Evolutionary conservation across 2,797 vertebrate species (phyloP).

Genomic region (Paedocypris micromegethes): DNA sequence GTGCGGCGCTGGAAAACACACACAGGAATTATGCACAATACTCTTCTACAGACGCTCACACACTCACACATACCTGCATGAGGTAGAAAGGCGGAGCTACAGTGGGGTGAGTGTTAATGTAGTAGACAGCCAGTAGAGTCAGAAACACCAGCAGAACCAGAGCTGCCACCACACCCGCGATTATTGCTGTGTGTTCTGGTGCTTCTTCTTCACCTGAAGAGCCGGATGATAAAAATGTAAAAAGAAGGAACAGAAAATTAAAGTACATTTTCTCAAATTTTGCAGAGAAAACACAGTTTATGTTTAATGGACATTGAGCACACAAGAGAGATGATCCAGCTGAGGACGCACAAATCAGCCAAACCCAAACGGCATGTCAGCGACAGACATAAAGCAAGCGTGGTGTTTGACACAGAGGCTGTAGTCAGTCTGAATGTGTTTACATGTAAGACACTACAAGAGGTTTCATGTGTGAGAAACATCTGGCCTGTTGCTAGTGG

Average conservation of each 20-base stretch:
- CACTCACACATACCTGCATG: slow-evolving; percentile 66
- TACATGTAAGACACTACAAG: neutral
- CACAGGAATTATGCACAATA: slow-evolving; percentile 12
- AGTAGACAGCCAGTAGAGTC: slow-evolving; percentile 84
- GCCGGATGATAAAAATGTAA: slow-evolving; percentile 45
- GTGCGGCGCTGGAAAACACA: slow-evolving; percentile 71
- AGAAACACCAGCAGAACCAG: slow-evolving; percentile 76
- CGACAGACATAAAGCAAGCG: neutral
- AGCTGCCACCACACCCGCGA: slow-evolving; percentile 81
- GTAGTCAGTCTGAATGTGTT: slow-evolving; percentile 3
- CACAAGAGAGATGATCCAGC: neutral
- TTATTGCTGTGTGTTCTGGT: slow-evolving; percentile 77
- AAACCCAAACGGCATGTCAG: neutral
- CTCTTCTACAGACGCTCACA: too few relatives aligned
- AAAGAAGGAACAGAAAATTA: neutral
- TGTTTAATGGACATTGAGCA: slow-evolving; percentile 9
- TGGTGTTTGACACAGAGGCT: neutral
- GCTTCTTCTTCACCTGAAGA: slow-evolving; percentile 57
- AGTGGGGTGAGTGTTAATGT: slow-evolving; percentile 84
- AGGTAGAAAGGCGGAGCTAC: slow-evolving; percentile 81
- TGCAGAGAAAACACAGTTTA: neutral
- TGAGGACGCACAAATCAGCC: slow-evolving; percentile 9
- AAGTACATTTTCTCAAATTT: neutral
- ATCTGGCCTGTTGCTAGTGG: too few relatives aligned
- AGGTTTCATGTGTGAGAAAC: too few relatives aligned